These are phyloP conservation scores for Ophiodon elongatus DNA, from an alignment of 2,113 vertebrate genomes.

Conservation along the genomic window DNA sequence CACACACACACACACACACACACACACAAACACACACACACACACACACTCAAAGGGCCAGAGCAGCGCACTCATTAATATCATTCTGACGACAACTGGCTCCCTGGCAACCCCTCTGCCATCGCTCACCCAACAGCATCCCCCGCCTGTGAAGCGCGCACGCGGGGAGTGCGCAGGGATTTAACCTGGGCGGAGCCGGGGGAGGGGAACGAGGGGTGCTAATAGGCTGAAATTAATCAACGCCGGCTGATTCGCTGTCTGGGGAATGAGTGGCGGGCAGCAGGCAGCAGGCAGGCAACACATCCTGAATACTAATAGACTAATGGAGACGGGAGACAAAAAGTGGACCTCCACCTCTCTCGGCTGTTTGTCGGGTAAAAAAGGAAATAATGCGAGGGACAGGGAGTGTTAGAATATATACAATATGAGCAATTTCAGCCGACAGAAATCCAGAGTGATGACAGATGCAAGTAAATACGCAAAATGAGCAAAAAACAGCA, in stretches of 20 bases:
- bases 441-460: not conserved
- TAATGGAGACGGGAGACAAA: conserved; percentile 38
- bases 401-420: not conserved
- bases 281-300: conserved; percentile 76
- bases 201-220: conserved; percentile 81
- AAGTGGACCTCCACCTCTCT: conserved; percentile 18
- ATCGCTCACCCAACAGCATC: conserved; percentile 82
- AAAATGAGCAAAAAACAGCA: not conserved
- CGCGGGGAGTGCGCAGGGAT: conserved; percentile 78
- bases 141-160: conserved; percentile 62
- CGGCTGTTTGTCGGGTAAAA: conserved; percentile 28
- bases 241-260: conserved; percentile 84
- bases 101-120: conserved; percentile 82
- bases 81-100: conserved; percentile 86
- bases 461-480: not conserved
- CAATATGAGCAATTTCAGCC: not conserved
- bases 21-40: conserved; percentile 26
- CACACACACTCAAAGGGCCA: conserved; percentile 61
- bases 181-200: conserved; percentile 85
- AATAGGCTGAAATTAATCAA: conserved; percentile 91
- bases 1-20: conserved; percentile 27
- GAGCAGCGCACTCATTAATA: conserved; percentile 85
- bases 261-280: conserved; percentile 80
- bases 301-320: conserved; percentile 84
- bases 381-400: not conserved